These are phyloP conservation scores for Gryllus bimaculatus DNA, from an alignment of 1,140 invertebrate genomes.

Conservation along the genomic window DNA sequence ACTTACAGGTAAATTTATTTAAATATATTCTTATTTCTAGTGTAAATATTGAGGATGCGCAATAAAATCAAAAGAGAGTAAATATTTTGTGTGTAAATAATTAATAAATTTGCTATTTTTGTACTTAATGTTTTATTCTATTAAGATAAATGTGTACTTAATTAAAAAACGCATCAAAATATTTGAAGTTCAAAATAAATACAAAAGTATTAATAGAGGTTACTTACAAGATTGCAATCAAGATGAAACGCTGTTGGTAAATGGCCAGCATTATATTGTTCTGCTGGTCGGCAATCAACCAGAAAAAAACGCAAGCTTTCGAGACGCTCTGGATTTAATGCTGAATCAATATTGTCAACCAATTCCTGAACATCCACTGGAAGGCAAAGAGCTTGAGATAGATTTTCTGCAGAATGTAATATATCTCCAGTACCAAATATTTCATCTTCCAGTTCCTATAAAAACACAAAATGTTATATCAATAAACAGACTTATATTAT, in stretches of 20 bases:
- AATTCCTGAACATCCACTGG: conserved; percentile 84
- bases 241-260: conserved; percentile 95
- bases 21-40: too few species aligned
- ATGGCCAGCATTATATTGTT: conserved; percentile 95
- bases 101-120: too few species aligned
- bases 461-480: conserved; percentile 7
- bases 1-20: too few species aligned
- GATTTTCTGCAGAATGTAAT: conserved; percentile 30
- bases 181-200: background rate
- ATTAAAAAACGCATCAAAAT: background rate
- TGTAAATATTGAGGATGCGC: too few species aligned
- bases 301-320: conserved; percentile 81
- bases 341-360: conserved; percentile 61
- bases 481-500: background rate
- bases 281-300: conserved; percentile 91
- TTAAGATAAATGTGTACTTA: background rate
- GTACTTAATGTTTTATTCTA: too few species aligned
- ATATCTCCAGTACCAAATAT: conserved; percentile 43
- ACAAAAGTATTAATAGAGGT: background rate
- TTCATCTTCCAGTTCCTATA: conserved; percentile 37
- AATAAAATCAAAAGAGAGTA: too few species aligned
- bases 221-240: conserved; percentile 78
- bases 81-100: too few species aligned
- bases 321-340: conserved; percentile 42
- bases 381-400: conserved; percentile 84